These are phyloP conservation scores for Periphyllus acericola DNA, from an alignment of 2,888 invertebrate species.

Conservation along the genomic window DNA sequence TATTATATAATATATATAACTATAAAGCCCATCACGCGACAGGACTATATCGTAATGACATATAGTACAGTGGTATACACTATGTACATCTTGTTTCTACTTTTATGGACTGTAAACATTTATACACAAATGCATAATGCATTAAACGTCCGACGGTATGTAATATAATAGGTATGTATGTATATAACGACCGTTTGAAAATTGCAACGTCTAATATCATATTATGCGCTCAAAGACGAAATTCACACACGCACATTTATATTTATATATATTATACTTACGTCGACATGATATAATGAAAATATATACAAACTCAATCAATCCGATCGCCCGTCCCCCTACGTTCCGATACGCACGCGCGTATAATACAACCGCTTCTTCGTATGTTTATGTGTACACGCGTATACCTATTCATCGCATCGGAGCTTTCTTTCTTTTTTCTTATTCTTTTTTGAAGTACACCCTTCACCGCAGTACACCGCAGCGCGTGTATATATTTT, in stretches of 20 bases:
- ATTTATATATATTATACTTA: not conserved
- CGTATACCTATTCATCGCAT: too few relatives aligned
- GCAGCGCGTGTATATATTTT: not conserved
- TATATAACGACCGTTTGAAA: not conserved
- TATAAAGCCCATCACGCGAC: not conserved
- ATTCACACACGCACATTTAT: not conserved
- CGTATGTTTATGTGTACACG: not conserved
- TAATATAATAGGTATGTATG: not conserved
- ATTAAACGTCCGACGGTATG: not conserved
- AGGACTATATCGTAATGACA: not conserved
- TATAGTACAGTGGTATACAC: not conserved
- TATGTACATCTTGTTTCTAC: not conserved
- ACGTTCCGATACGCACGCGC: not conserved
- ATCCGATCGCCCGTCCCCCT: not conserved
- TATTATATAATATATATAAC: too few relatives aligned
- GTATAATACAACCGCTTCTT: not conserved
- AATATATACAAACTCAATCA: slow-evolving; percentile 21
- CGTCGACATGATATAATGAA: not conserved
- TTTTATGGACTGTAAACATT: not conserved
- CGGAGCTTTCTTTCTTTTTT: slow-evolving; percentile 2
- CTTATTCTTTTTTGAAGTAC: not conserved
- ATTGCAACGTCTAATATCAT: not conserved
- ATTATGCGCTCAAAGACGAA: not conserved
- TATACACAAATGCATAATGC: not conserved
- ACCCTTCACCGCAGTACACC: not conserved